These are phyloP conservation scores for Hyphantria cunea DNA, from an alignment of 1,140 invertebrate genomes.

Conservation along the genomic window DNA sequence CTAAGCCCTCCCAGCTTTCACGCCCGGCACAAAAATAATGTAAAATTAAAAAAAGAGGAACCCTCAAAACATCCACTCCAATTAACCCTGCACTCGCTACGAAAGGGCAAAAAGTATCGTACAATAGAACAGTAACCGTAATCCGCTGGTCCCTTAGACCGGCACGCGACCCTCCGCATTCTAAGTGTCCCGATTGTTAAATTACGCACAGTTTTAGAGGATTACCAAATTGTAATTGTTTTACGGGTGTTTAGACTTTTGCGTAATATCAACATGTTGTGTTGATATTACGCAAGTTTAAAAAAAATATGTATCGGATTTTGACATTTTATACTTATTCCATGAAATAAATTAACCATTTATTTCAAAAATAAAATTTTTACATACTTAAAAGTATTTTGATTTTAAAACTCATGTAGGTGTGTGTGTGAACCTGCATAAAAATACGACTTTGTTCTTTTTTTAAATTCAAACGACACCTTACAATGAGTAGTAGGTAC, in stretches of 20 bases:
- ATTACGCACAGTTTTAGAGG: constrained; percentile 25
- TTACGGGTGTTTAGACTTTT: constrained; percentile 26
- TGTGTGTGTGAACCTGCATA: no score
- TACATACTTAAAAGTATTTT: no score
- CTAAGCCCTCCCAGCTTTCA: not conserved
- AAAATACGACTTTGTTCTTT: no score
- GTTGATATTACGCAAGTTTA: not conserved
- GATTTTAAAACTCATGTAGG: no score
- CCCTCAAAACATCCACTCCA: constrained; percentile 18
- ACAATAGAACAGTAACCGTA: constrained; percentile 42
- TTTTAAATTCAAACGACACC: no score
- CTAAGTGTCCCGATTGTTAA: constrained; percentile 30
- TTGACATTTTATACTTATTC: no score
- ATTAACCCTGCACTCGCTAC: constrained; percentile 33
- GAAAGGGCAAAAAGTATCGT: constrained; percentile 34
- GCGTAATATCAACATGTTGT: not conserved
- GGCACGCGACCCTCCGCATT: constrained; percentile 24
- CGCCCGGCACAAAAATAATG: constrained; percentile 13
- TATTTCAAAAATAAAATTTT: no score
- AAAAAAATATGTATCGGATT: not conserved
- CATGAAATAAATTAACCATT: no score
- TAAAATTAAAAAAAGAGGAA: constrained; percentile 20
- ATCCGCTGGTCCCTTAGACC: constrained; percentile 32
- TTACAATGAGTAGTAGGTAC: no score
- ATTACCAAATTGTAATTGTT: constrained; percentile 30